Evolutionary conservation across 1,140 invertebrate genomes (phyloP), one percentile per base, ranked within the genome.

Genomic region (Hycleus phaleratus): DNA sequence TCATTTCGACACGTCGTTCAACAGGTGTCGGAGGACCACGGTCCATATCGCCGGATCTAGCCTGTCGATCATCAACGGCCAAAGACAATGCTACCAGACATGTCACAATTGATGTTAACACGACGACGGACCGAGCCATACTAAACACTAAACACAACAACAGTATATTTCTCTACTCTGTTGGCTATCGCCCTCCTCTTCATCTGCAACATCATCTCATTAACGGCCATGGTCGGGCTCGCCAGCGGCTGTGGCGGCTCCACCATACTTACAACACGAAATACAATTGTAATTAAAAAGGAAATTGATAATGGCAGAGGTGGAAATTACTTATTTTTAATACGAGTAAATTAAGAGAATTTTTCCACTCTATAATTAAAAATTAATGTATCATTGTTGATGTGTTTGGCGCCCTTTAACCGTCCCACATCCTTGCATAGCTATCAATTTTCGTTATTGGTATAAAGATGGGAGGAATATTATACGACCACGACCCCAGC

Each of bases 1-100:
- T 87, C 78, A 89, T 81, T 69, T 88, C 85, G 25, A 85, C 68
- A 2, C 81, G 78, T 58, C 82, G 78, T 42, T 60, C 60, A 11
- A 68, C 18, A 8, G 67, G 45, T 49, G 6, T 32, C n/a, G 32
- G 38, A 18, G 67, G 67, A 44, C 65, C 67, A 9, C 65, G 63
- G 58, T 67, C 65, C 40, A 66, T 55, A 56, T 68, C 64, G 38
- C 60, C 64, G 32, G 63, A 67, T 9, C 66, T 60, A 38, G 62
- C 52, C 52, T 62, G 63, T 46, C 62, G 65, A 39, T 65, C 64
- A 56, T 64, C 61, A 39, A 60, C 63, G 11, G 65, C 57, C 8
- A 58, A 56, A 11, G 64, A 65, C 42, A 64, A 53, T 38, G 56
- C 61, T 11, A 42, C 9, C 49, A 61, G 49, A 56, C 62, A 66